Percentiles rank a stretch among this genome's conserved stretches.
Evolutionary conservation across 2,888 invertebrate species (phyloP).

Genomic region (Thumatha senex): DNA sequence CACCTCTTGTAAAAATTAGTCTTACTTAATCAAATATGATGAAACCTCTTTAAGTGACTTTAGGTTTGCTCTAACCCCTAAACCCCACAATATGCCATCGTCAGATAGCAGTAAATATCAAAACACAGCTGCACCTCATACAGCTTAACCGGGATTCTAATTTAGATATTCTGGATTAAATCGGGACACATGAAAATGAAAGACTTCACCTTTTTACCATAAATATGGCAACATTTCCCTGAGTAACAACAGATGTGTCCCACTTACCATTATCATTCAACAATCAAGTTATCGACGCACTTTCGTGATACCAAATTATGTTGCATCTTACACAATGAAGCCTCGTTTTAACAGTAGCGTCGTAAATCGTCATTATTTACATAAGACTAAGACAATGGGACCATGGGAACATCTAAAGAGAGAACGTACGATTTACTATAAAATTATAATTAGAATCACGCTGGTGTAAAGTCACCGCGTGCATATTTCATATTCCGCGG

Average conservation of each 20-base stretch:
- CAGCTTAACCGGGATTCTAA: too few relatives aligned
- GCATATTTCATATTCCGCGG: slow-evolving; percentile 20
- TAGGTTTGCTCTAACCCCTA: too few relatives aligned
- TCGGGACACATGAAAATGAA: too few relatives aligned
- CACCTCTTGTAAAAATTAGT: too few relatives aligned
- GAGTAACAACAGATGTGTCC: slow-evolving; percentile 1
- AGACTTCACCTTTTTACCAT: too few relatives aligned
- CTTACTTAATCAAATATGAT: too few relatives aligned
- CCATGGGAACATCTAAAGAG: slow-evolving; percentile 46
- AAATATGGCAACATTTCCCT: neutral
- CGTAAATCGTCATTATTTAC: slow-evolving; percentile 56
- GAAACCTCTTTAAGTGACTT: too few relatives aligned
- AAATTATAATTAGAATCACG: slow-evolving; percentile 39
- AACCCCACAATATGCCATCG: too few relatives aligned
- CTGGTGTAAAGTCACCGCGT: slow-evolving; percentile 25
- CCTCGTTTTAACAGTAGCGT: slow-evolving; percentile 27
- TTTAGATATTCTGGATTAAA: too few relatives aligned
- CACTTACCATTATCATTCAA: slow-evolving; percentile 8
- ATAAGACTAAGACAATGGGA: slow-evolving; percentile 50
- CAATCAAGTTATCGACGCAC: slow-evolving; percentile 5
- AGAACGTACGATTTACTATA: slow-evolving; percentile 29
- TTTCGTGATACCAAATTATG: slow-evolving; percentile 23
- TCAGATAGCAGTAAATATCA: too few relatives aligned
- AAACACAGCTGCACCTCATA: too few relatives aligned
- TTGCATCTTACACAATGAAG: slow-evolving; percentile 40